Conservation (phyloP, 2,888 invertebrate genomes). For the Gordius sp. region DNA sequence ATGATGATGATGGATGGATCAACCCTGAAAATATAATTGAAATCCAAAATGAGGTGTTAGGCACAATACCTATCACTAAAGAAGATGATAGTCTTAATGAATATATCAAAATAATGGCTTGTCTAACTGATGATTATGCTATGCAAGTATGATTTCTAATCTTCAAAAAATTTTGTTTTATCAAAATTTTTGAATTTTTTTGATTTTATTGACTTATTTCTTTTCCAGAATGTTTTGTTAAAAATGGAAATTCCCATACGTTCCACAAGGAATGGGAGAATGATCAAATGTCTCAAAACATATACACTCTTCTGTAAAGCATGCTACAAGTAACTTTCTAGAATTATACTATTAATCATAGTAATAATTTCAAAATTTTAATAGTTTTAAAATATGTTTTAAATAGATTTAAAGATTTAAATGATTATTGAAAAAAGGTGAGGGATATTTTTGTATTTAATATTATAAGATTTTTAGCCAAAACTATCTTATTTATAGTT, state of each 20-base stretch:
- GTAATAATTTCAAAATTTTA: too few relatives aligned
- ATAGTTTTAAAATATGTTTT: too few relatives aligned
- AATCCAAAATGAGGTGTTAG: too few relatives aligned
- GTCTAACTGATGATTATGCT: conserved; percentile 4
- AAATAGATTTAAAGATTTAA: too few relatives aligned
- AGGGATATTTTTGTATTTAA: too few relatives aligned
- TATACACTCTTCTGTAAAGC: not conserved
- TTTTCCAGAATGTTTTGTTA: not conserved
- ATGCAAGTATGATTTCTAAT: conserved; percentile 10
- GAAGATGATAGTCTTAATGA: too few relatives aligned
- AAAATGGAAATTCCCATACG: not conserved
- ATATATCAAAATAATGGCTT: too few relatives aligned
- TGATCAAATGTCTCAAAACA: not conserved
- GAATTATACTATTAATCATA: too few relatives aligned
- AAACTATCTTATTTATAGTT: too few relatives aligned
- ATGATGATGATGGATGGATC: not conserved
- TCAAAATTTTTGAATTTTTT: not conserved
- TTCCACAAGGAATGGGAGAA: conserved; percentile 5
- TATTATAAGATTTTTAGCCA: too few relatives aligned
- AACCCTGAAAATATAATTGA: not conserved
- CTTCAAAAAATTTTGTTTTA: not conserved
- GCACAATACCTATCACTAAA: too few relatives aligned
- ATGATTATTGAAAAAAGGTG: too few relatives aligned
- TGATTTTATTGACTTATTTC: not conserved
- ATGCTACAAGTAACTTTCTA: conserved; percentile 12